Evolutionary conservation across 1,140 invertebrate species (phyloP).

Genomic region (Caenorhabditis remanei): DNA sequence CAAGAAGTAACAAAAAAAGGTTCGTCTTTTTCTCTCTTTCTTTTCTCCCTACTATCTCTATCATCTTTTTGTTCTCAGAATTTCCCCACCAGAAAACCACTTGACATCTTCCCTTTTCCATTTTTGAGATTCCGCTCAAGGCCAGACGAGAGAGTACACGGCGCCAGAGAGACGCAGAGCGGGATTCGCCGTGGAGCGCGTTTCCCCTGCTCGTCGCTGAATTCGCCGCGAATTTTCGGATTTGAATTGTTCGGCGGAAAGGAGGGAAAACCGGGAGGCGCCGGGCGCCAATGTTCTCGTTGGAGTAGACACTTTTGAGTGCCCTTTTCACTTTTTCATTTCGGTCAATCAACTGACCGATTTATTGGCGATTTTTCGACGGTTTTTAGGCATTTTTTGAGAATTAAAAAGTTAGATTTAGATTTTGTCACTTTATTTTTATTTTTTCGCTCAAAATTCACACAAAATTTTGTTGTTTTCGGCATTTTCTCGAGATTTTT

Average conservation of each 20-base stretch:
- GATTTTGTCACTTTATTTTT: no score
- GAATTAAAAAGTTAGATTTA: no score
- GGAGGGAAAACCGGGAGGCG: neutral
- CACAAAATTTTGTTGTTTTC: no score
- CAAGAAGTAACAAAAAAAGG: no score
- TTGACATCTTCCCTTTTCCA: neutral
- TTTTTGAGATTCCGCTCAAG: constrained; percentile 42
- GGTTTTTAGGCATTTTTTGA: no score
- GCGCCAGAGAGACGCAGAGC: constrained; percentile 18
- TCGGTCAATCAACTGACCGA: no score
- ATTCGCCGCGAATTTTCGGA: constrained; percentile 29
- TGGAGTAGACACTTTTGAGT: neutral
- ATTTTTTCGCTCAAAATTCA: no score
- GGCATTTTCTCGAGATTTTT: neutral
- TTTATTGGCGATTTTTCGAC: no score
- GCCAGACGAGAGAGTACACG: neutral
- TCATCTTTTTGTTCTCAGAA: neutral
- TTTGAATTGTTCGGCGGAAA: neutral
- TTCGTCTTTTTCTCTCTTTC: no score
- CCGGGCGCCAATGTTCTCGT: constrained; percentile 18
- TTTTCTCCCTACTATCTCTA: neutral
- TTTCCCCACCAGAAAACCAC: neutral
- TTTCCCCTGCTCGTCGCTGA: neutral
- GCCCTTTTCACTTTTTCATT: neutral
- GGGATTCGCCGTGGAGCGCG: neutral